Conservation (phyloP, 2,797 vertebrate species). For the Sylvia borin region DNA sequence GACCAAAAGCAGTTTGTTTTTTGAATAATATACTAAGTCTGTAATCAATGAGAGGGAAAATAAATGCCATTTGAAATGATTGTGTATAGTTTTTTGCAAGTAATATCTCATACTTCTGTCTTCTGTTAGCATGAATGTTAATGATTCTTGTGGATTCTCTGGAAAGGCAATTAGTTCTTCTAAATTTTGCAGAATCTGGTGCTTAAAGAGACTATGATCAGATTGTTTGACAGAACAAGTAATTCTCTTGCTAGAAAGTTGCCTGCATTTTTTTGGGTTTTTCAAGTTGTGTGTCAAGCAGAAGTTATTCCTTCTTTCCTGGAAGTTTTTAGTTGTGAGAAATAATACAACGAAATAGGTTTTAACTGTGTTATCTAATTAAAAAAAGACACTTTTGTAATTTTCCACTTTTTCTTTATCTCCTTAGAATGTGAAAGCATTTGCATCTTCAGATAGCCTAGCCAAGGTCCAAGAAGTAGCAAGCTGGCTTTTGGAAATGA, state of each 20-base stretch:
- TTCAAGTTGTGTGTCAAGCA: background rate
- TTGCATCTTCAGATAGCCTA: slow-evolving; percentile 99
- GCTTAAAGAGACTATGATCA: background rate
- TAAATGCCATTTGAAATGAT: background rate
- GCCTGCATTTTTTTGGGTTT: background rate
- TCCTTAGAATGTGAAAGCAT: slow-evolving; percentile 95
- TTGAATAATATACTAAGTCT: background rate
- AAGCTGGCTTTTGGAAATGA: slow-evolving; percentile 99
- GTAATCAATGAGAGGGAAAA: background rate
- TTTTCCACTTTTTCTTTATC: background rate
- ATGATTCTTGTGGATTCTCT: background rate
- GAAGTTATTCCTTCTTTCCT: background rate
- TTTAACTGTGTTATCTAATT: background rate
- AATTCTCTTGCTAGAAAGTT: background rate
- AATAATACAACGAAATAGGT: background rate
- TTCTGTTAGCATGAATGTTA: background rate
- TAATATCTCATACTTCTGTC: background rate
- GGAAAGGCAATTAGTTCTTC: background rate
- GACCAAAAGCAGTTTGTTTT: background rate
- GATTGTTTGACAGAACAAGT: background rate
- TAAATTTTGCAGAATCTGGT: background rate
- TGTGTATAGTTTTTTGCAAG: background rate
- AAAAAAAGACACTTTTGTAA: background rate
- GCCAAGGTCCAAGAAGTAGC: slow-evolving; percentile 99
- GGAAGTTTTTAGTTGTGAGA: background rate